A percentile compares a stretch with the other conserved stretches of the same genome.
phyloP scores from a whole-genome alignment of 2,797 vertebrate species.

The Pseudomugil gertrudae region DNA sequence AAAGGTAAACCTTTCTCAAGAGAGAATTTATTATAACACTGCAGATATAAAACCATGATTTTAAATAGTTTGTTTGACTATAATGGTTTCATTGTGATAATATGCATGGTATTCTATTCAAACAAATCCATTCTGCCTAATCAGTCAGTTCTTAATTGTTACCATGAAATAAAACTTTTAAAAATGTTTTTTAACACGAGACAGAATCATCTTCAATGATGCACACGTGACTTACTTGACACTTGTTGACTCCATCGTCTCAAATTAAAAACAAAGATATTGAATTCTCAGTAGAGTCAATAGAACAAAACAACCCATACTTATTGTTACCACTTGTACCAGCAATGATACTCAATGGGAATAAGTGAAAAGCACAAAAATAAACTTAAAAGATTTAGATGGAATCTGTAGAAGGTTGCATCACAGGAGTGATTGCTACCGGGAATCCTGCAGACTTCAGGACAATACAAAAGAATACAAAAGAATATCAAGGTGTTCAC shows the following conservation, averaged over 20 bases:
- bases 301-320: not conserved
- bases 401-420: conserved; percentile 29
- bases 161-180: too few species aligned
- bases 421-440: conserved; percentile 50
- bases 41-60: too few species aligned
- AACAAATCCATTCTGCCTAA: too few species aligned
- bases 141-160: too few species aligned
- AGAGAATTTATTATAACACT: too few species aligned
- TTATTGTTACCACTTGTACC: not conserved
- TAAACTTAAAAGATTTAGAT: conserved; percentile 5
- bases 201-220: too few species aligned
- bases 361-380: not conserved
- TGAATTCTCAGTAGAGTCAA: not conserved
- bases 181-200: too few species aligned
- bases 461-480: conserved; percentile 51
- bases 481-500: conserved; percentile 64
- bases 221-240: not conserved
- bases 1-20: too few species aligned
- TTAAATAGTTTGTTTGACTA: too few species aligned
- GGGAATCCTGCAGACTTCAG: conserved; percentile 49
- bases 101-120: too few species aligned
- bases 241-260: not conserved
- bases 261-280: not conserved
- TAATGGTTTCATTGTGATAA: too few species aligned
- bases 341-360: not conserved